Evolutionary conservation across 2,113 vertebrate species (phyloP).

Genomic region (Corynorhinus townsendii): DNA sequence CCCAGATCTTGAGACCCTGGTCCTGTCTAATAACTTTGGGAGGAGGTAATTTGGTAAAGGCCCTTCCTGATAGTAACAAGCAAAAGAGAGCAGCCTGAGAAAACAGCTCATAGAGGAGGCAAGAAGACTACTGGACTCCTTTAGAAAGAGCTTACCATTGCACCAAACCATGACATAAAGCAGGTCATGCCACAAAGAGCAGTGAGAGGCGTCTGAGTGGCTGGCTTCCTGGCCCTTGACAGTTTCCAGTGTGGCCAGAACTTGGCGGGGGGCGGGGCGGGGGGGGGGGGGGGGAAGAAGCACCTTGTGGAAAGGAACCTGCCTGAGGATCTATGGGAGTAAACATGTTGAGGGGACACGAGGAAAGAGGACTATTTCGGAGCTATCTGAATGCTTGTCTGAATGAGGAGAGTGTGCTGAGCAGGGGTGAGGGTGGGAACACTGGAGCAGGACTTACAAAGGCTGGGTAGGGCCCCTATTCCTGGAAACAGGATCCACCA

Average conservation of each 20-base stretch:
- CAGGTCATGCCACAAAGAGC: neutral
- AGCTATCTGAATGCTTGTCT: neutral
- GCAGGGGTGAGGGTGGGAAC: neutral
- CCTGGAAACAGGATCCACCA: slow-evolving; percentile 10
- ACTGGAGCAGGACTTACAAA: neutral
- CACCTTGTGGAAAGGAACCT: neutral
- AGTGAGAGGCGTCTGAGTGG: neutral
- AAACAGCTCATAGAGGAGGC: neutral
- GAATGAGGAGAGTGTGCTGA: neutral
- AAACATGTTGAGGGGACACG: neutral
- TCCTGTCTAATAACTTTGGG: neutral
- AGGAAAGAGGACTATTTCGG: neutral
- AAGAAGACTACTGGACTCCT: neutral
- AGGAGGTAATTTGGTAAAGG: neutral
- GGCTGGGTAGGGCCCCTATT: neutral
- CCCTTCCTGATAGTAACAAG: neutral
- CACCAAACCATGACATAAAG: neutral
- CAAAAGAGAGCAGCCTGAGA: neutral
- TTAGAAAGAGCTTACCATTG: neutral
- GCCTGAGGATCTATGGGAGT: neutral
- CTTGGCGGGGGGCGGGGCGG: no score
- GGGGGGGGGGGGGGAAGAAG: no score
- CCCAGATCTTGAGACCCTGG: neutral
- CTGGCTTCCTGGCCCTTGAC: neutral
- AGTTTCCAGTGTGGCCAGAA: neutral